These are phyloP conservation scores for Erythrocercus mccallii DNA, from an alignment of 2,113 vertebrate species.

Conservation along the genomic window DNA sequence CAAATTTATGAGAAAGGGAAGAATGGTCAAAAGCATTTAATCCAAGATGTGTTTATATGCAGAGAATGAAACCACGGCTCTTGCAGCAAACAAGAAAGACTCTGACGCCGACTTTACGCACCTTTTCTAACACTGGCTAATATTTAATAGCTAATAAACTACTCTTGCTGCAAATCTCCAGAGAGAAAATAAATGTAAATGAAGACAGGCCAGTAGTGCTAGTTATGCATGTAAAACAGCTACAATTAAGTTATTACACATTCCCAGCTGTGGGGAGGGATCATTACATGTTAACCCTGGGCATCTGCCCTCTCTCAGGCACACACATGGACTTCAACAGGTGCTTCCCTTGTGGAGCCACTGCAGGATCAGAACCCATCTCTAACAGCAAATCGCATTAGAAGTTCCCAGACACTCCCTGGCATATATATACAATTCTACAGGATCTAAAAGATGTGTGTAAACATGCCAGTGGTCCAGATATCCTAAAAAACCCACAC, in stretches of 20 bases:
- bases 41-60: not conserved
- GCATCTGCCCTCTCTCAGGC: not conserved
- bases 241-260: conserved; percentile 9
- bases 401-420: not conserved
- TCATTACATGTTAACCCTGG: not conserved
- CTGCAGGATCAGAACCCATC: not conserved
- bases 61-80: not conserved
- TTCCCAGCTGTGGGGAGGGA: not conserved
- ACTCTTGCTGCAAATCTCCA: not conserved
- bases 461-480: not conserved
- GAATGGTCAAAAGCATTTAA: not conserved
- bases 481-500: not conserved
- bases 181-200: not conserved
- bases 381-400: not conserved
- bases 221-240: not conserved
- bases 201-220: not conserved
- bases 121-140: not conserved
- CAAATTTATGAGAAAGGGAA: not conserved
- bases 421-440: not conserved
- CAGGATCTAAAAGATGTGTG: not conserved
- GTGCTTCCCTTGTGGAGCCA: not conserved
- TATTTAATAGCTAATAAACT: not conserved
- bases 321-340: not conserved
- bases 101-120: accelerated
- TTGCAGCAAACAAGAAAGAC: not conserved